A percentile compares a stretch with the other conserved stretches of the same genome.
These are phyloP conservation scores for Lasioglossum vierecki DNA, from an alignment of 2,888 invertebrate species.

Conservation along the genomic window DNA sequence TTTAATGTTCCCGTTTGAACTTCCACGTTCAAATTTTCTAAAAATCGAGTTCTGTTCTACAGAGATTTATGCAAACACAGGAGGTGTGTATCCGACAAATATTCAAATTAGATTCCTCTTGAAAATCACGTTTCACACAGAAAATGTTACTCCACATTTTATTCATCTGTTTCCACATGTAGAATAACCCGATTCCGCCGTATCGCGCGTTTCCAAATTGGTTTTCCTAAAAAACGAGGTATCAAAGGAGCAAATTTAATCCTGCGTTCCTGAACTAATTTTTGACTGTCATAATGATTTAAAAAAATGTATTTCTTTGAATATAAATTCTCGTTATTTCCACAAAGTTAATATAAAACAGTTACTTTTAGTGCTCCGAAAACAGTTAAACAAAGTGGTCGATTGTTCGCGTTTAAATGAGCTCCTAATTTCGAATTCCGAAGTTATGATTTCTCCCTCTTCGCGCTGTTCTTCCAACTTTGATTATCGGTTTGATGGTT, in stretches of 20 bases:
- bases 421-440: background rate
- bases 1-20: background rate
- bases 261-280: background rate
- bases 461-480: background rate
- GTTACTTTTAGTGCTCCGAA: too few species aligned
- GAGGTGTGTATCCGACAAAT: background rate
- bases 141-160: background rate
- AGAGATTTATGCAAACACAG: background rate
- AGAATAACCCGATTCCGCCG: background rate
- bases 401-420: background rate
- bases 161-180: background rate
- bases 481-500: background rate
- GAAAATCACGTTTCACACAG: background rate
- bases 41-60: background rate
- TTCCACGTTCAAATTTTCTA: background rate
- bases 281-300: background rate
- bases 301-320: background rate
- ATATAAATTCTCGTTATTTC: too few species aligned
- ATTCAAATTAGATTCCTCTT: background rate
- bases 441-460: background rate
- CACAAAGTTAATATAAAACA: too few species aligned
- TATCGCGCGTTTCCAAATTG: background rate
- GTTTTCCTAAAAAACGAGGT: background rate
- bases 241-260: background rate
- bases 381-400: background rate